Conservation (phyloP, 2,888 invertebrate genomes). For the Mycogona germanica region DNA sequence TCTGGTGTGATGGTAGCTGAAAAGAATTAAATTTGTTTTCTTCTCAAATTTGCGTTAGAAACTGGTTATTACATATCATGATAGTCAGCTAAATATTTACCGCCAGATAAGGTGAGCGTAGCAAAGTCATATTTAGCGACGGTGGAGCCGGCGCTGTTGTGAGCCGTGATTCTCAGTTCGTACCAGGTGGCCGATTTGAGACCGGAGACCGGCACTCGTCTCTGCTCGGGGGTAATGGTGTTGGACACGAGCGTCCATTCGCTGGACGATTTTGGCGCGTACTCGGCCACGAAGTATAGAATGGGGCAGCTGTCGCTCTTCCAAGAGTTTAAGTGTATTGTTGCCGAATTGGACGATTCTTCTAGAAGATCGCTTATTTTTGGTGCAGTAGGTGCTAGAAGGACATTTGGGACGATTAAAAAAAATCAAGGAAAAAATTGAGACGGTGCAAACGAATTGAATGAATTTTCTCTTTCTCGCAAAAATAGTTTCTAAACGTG, state of each 20-base stretch:
- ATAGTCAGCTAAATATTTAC: conserved; percentile 22
- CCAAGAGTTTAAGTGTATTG: conserved; percentile 37
- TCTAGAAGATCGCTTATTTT: conserved; percentile 16
- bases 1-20: conserved; percentile 12
- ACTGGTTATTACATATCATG: background rate
- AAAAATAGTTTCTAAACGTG: too few relatives aligned
- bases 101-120: conserved; percentile 32
- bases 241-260: conserved; percentile 22
- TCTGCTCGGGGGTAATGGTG: conserved; percentile 20
- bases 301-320: conserved; percentile 33
- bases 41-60: background rate
- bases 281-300: conserved; percentile 26
- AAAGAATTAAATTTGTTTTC: too few relatives aligned
- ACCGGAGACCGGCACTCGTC: conserved; percentile 25
- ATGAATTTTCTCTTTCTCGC: too few relatives aligned
- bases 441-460: too few relatives aligned
- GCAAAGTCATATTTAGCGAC: conserved; percentile 32
- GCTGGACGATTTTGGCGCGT: conserved; percentile 20
- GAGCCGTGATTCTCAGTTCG: conserved; percentile 33
- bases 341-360: conserved; percentile 42
- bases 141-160: conserved; percentile 35
- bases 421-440: background rate
- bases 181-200: conserved; percentile 35
- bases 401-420: background rate
- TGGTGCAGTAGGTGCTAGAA: conserved; percentile 19